A percentile compares a stretch with the other conserved stretches of the same genome.
Conservation (phyloP, 2,888 invertebrate species). For the Agrotis segetum region DNA sequence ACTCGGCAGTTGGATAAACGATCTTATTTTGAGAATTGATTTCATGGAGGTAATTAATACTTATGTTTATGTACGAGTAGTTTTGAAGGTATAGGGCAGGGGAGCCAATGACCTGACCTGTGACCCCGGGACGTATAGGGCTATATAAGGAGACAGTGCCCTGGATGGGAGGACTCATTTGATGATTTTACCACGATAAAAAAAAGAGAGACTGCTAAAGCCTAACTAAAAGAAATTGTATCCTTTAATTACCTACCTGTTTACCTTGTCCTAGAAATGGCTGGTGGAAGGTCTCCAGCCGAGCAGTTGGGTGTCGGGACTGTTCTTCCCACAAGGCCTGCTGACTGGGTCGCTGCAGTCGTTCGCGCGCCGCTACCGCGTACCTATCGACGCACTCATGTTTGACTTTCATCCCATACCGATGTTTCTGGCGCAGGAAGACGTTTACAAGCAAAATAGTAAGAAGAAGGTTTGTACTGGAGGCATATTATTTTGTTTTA, state of each 20-base stretch:
- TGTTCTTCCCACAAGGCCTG: slow-evolving; percentile 98
- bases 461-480: slow-evolving; percentile 71
- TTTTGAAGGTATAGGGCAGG: no score
- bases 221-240: no score
- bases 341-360: slow-evolving; percentile 97
- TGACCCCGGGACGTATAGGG: no score
- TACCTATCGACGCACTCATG: slow-evolving; percentile 96
- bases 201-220: no score
- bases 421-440: slow-evolving; percentile 92
- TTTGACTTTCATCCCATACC: slow-evolving; percentile 94
- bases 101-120: no score
- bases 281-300: slow-evolving; percentile 93
- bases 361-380: slow-evolving; percentile 95
- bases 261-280: slow-evolving; percentile 91
- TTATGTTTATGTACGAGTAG: no score
- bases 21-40: slow-evolving; percentile 95
- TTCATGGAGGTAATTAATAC: slow-evolving; percentile 92
- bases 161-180: no score
- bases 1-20: slow-evolving; percentile 96
- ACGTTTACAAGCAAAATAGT: slow-evolving; percentile 88
- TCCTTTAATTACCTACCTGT: neutral
- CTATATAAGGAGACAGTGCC: no score
- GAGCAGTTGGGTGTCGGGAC: slow-evolving; percentile 98
- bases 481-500: neutral
- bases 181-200: no score